Conservation (phyloP, 2,888 invertebrate species). For the Ophion costatus region DNA sequence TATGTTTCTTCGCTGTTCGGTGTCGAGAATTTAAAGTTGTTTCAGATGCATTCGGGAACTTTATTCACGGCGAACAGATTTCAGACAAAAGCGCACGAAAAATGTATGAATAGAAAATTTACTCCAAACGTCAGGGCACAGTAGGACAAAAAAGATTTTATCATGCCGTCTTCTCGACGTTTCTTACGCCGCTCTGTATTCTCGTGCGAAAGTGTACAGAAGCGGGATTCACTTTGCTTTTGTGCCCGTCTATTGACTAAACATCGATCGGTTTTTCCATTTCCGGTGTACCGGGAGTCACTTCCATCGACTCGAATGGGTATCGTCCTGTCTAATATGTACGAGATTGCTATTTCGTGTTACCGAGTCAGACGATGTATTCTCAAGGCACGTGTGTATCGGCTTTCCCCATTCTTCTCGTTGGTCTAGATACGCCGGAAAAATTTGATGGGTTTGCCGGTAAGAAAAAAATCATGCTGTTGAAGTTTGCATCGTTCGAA, state of each 20-base stretch:
- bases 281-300: slow-evolving; percentile 13
- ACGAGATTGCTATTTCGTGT: slow-evolving; percentile 54
- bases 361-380: slow-evolving; percentile 13
- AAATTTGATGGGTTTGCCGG: slow-evolving; percentile 2
- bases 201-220: slow-evolving; percentile 23
- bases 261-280: slow-evolving; percentile 40
- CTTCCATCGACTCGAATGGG: slow-evolving; percentile 21
- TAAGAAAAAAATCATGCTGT: background rate
- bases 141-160: slow-evolving; percentile 42
- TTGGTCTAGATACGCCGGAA: slow-evolving; percentile 12
- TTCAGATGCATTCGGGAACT: background rate
- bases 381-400: slow-evolving; percentile 18
- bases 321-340: slow-evolving; percentile 49
- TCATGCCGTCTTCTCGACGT: slow-evolving; percentile 27
- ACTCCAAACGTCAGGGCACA: background rate
- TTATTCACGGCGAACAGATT: background rate
- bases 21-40: background rate
- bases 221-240: background rate
- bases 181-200: slow-evolving; percentile 31
- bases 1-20: too few relatives aligned
- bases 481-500: too few relatives aligned
- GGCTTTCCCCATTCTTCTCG: slow-evolving; percentile 48
- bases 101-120: background rate
- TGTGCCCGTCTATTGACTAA: slow-evolving; percentile 41
- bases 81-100: background rate